Conservation (phyloP, 2,888 invertebrate species). For the Artemia sinica region DNA sequence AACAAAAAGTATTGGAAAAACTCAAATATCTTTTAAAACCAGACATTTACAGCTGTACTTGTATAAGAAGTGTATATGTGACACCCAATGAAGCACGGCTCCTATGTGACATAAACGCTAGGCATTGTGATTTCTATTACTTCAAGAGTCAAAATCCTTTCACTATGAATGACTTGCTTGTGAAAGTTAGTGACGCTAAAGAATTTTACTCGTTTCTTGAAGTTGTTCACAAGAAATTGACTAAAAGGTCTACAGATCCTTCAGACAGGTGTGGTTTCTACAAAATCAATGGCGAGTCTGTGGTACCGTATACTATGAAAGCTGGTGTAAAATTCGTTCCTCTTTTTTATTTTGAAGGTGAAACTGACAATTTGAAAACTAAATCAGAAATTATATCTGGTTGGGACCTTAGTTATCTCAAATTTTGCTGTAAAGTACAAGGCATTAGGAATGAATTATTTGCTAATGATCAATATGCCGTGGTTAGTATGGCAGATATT, state of each 20-base stretch:
- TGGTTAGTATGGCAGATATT: conserved; percentile 73
- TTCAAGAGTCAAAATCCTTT: conserved; percentile 58
- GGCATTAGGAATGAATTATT: conserved; percentile 78
- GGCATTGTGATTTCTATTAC: conserved; percentile 77
- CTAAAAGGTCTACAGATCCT: conserved; percentile 42
- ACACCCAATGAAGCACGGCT: conserved; percentile 74
- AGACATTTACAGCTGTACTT: conserved; percentile 49
- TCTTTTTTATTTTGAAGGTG: conserved; percentile 68
- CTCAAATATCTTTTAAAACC: conserved; percentile 24
- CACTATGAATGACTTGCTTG: conserved; percentile 72
- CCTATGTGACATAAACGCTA: conserved; percentile 76
- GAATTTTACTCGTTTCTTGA: conserved; percentile 79
- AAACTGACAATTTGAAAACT: conserved; percentile 64
- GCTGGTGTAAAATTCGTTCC: conserved; percentile 67
- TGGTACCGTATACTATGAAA: conserved; percentile 75
- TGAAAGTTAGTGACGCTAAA: conserved; percentile 65
- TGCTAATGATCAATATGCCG: conserved; percentile 73
- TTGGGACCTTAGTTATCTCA: conserved; percentile 79
- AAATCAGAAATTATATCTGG: conserved; percentile 57
- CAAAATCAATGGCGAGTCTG: conserved; percentile 76
- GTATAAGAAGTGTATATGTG: conserved; percentile 79
- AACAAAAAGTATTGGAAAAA: conserved; percentile 47
- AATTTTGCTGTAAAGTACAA: conserved; percentile 86
- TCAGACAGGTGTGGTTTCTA: conserved; percentile 62
- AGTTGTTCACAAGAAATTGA: conserved; percentile 66